phyloP scores from a whole-genome alignment of 2,888 invertebrate genomes.

The Arrhopalites spinosus region DNA sequence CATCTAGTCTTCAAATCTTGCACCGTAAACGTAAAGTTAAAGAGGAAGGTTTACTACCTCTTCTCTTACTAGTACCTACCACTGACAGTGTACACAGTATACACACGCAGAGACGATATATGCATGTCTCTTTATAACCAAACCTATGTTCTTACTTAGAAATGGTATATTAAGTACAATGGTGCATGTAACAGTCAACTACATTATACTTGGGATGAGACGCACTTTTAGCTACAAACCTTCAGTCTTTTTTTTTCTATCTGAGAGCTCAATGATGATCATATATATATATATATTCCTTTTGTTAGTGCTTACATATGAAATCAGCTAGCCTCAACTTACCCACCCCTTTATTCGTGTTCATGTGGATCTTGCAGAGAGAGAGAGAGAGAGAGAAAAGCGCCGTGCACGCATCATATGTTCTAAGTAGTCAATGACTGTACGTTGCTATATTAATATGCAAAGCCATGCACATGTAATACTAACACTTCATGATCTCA shows the following conservation, averaged over 20 bases:
- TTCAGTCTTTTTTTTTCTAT: constrained; percentile 5
- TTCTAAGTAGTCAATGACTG: constrained; percentile 10
- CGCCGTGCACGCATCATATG: constrained; percentile 10
- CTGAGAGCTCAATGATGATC: constrained; percentile 20
- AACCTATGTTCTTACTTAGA: no score
- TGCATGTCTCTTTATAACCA: no score
- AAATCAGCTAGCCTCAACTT: constrained; percentile 27
- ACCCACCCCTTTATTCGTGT: constrained; percentile 19
- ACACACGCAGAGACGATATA: no score
- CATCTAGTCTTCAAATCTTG: constrained; percentile 2
- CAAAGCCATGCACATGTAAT: constrained; percentile 30
- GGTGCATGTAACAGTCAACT: no score
- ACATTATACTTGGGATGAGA: neutral
- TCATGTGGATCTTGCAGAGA: constrained; percentile 20
- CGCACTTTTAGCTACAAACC: constrained; percentile 27
- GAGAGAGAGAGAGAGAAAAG: neutral
- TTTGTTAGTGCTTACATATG: constrained; percentile 16
- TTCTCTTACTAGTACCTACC: neutral
- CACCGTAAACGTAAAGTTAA: constrained; percentile 5
- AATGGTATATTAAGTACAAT: no score
- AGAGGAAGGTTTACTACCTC: neutral
- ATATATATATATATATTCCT: neutral
- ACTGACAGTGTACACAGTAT: no score
- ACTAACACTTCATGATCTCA: constrained; percentile 32
- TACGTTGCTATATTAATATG: constrained; percentile 24